Evolutionary conservation across 2,797 vertebrate genomes (phyloP), one percentile per base, ranked within the genome.

Genomic region (Dallia pectoralis): DNA sequence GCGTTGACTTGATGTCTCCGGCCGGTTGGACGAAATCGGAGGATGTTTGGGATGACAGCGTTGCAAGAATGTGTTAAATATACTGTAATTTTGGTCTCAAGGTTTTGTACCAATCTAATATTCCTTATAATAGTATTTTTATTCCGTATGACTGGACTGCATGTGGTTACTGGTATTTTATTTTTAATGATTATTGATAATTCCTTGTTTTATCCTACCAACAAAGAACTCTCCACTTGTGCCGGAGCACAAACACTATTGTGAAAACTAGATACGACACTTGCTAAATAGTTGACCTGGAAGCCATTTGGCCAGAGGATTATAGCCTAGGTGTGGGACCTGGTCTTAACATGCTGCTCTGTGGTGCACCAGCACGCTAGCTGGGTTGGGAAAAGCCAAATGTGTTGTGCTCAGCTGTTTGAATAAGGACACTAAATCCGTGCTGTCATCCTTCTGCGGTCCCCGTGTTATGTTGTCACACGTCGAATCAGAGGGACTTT

Each of bases 1-100:
- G 87, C 80, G 67, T 70, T 59, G 14, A 84, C 79, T 78, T 82
- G 82, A 75, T 73, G 29, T 72, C 72, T 29, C 4, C 27, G 44
- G 7, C 83, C 53, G 84, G 84, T 82, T 63, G 71, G 74, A 77
- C 67, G 67, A 82, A 78, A 78, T 56, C 22, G 53, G 81, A 78
- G 84, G 65, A 16, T 25, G 71, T 72, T 68, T 48, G 25, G 80
- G 64, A 18, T 79, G 53, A 75, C 74, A 33, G 40, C 59, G 69
- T 56, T 68, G 77, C 22, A 77, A 81, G 80, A 85, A 77, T 78
- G 79, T 18, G 29, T n/a, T n/a, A n/a, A n/a, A n/a, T n/a, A 16
- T 63, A 62, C 51, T 19, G n/a, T 53, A 12, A 11, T 12, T 44
- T 44, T 44, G 40, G 40, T 44, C 40, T 44, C 40, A 44, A 44